Conservation (phyloP, 2,797 vertebrate species). For the Avahi laniger region DNA sequence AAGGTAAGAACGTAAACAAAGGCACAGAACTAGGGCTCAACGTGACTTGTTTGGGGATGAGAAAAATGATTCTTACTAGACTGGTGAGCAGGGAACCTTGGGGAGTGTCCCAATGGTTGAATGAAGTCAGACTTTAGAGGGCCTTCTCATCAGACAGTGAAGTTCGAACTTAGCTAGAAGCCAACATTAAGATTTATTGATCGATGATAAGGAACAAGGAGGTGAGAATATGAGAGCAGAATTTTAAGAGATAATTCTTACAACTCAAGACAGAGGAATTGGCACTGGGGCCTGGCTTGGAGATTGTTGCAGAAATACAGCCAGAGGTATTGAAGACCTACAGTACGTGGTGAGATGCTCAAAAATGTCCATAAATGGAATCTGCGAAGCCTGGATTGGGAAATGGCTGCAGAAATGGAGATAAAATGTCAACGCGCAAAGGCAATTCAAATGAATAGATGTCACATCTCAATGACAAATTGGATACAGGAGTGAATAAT, state of each 20-base stretch:
- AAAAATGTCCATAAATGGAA: slow-evolving; percentile 29
- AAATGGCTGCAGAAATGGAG: background rate
- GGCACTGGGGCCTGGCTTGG: background rate
- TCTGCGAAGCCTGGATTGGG: background rate
- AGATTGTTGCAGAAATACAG: background rate
- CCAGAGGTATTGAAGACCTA: background rate
- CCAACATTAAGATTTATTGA: background rate
- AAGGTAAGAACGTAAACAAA: slow-evolving; percentile 1
- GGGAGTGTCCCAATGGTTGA: background rate
- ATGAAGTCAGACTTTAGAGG: background rate
- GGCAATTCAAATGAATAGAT: slow-evolving; percentile 11
- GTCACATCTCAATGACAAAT: background rate
- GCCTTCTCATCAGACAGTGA: background rate
- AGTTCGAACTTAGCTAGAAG: background rate
- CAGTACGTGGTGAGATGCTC: background rate
- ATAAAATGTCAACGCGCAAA: slow-evolving; percentile 21
- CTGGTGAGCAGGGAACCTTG: background rate
- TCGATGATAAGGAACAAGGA: background rate
- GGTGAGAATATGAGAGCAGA: background rate
- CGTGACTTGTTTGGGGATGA: background rate
- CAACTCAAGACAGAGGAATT: background rate
- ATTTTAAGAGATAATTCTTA: background rate
- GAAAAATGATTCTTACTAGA: background rate
- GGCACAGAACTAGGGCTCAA: background rate
- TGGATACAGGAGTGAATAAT: background rate